Evolutionary conservation across 2,888 invertebrate genomes (phyloP).

Genomic region (Amblyjoppa fuscipennis): DNA sequence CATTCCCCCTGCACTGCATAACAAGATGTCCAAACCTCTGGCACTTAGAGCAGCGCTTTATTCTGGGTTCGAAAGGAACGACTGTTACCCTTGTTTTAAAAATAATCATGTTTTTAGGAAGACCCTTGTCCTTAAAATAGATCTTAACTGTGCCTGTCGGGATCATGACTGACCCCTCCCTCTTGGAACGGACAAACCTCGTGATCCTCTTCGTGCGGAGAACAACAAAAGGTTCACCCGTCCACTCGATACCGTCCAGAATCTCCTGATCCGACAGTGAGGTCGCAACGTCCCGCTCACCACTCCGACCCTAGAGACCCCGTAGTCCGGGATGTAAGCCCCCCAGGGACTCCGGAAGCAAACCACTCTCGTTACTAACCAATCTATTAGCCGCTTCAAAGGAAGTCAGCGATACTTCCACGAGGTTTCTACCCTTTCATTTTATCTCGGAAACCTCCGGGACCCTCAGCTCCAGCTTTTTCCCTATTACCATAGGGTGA

Average conservation of each 20-base stretch:
- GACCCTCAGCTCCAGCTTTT: not conserved
- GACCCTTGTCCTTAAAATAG: not conserved
- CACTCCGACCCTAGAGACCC: not conserved
- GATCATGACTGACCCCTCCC: not conserved
- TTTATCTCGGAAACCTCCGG: not conserved
- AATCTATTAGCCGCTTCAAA: not conserved
- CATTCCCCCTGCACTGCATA: conserved; percentile 21
- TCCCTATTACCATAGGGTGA: not conserved
- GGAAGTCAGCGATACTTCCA: not conserved
- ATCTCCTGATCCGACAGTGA: conserved; percentile 7
- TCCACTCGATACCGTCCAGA: conserved; percentile 11
- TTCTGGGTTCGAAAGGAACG: conserved; percentile 1
- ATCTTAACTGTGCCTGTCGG: conserved; percentile 34
- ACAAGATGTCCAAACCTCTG: conserved; percentile 26
- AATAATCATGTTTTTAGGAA: not conserved
- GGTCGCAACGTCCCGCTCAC: not conserved
- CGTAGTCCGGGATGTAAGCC: conserved; percentile 13
- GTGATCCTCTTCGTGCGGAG: not conserved
- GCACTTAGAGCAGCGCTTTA: conserved; percentile 29
- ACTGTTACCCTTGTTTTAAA: not conserved
- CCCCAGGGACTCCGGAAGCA: conserved; percentile 11
- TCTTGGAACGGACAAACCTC: not conserved
- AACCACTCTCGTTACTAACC: not conserved
- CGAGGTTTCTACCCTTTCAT: conserved; percentile 14
- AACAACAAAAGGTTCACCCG: not conserved